A percentile compares a stretch with the other conserved stretches of the same genome.
phyloP scores from a whole-genome alignment of 2,888 invertebrate genomes.

The Ichneumoninae sp. region DNA sequence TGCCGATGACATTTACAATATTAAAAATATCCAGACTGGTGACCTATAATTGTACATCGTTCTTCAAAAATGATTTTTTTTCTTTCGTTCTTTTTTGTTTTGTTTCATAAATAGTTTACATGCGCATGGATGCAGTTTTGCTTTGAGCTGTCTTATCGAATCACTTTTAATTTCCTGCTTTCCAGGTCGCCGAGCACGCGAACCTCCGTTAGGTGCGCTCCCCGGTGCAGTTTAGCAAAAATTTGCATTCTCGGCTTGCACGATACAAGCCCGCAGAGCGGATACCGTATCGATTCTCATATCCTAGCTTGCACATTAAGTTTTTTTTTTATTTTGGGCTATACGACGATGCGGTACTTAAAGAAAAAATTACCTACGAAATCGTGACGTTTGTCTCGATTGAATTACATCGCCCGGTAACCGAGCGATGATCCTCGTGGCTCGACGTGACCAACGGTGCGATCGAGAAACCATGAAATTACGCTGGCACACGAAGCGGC shows the following conservation, averaged over 20 bases:
- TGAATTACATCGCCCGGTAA: constrained; percentile 6
- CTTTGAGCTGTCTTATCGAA: constrained; percentile 13
- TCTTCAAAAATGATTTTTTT: not conserved
- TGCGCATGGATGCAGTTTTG: not conserved
- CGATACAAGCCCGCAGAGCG: not conserved
- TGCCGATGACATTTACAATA: not conserved
- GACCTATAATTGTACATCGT: not conserved
- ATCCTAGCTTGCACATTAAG: not conserved
- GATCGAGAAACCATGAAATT: constrained; percentile 63
- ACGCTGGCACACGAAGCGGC: constrained; percentile 60
- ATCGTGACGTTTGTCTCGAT: constrained; percentile 5
- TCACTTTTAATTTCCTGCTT: constrained; percentile 57
- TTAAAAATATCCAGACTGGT: not conserved
- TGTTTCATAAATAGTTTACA: not conserved
- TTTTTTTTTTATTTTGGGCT: not conserved
- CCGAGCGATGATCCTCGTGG: constrained; percentile 50
- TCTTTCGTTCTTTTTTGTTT: not conserved
- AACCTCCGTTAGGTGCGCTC: constrained; percentile 24
- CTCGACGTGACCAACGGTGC: constrained; percentile 16
- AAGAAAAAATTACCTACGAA: constrained; percentile 13
- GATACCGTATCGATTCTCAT: not conserved
- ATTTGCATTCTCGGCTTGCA: constrained; percentile 40
- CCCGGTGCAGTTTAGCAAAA: constrained; percentile 25
- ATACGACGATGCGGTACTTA: not conserved
- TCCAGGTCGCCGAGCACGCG: constrained; percentile 44